Evolutionary conservation across 2,888 invertebrate genomes (phyloP).

Genomic region (Lycophotia porphyrea): DNA sequence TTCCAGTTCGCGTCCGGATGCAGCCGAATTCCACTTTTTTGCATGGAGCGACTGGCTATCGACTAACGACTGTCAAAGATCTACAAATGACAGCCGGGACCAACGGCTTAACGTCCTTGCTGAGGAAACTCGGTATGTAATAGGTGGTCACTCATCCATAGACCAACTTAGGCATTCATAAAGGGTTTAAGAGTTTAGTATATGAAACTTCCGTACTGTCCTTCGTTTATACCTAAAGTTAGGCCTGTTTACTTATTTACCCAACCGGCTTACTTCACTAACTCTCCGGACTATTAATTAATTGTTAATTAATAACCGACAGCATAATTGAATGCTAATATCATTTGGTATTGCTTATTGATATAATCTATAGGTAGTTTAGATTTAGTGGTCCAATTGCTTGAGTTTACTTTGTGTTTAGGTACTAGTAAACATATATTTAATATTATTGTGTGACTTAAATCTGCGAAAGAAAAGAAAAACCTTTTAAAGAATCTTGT

Average conservation of each 20-base stretch:
- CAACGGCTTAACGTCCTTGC: too few relatives aligned
- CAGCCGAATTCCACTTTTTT: too few relatives aligned
- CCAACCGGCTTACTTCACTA: background rate
- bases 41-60: too few relatives aligned
- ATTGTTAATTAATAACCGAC: slow-evolving; percentile 27
- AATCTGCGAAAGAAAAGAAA: background rate
- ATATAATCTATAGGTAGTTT: background rate
- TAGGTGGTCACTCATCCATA: too few relatives aligned
- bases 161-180: too few relatives aligned
- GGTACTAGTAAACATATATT: background rate
- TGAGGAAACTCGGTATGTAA: too few relatives aligned
- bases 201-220: slow-evolving; percentile 21
- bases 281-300: slow-evolving; percentile 25
- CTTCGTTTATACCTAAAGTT: slow-evolving; percentile 17
- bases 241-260: slow-evolving; percentile 32
- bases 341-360: slow-evolving; percentile 16
- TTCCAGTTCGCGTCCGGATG: too few relatives aligned
- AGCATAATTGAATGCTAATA: slow-evolving; percentile 43
- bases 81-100: too few relatives aligned
- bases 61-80: too few relatives aligned
- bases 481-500: background rate
- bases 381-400: background rate
- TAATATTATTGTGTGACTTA: background rate
- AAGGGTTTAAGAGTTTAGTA: too few relatives aligned
- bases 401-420: background rate